Base-by-base conservation (phyloP, 1,140 invertebrate genomes). In the Caenorhabditis inopinata region DNA sequence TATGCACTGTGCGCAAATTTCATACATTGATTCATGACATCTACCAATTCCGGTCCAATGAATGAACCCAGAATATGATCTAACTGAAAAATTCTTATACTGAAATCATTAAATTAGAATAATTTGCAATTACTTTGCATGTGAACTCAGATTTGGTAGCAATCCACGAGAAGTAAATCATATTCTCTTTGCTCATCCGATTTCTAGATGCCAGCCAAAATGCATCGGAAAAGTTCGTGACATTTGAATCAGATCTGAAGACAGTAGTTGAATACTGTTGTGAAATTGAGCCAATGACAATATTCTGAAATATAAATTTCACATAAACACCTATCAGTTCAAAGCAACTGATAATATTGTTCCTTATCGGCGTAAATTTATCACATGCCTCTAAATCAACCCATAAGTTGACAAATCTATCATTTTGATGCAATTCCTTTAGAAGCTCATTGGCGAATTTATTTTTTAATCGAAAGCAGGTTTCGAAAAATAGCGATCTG, bases 301-400 rank as follows among this genome's bases (percentile, higher is more conserved):
- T 18, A 42, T 68, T 68, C 58, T 68, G 58, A 42, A 68, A 38
- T 4, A 42, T 1, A 42, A 68, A 21, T n/a, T 38, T 68, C 21
- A n/a, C 23, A 32, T 68, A 38, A 18, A 32, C 11, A 42, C 16
- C 58, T 18, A 68, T 38, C 58, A 68, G 38, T 38, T 68, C 58
- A 38, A n/a, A 5, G 58, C n/a, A 38, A 68, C 58, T 68, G 58
- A 68, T 68, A 68, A 16, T 68, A 68, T n/a, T 38, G 11, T 68
- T 68, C 38, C n/a, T 68, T 68, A 68, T 68, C 58, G 38, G 58
- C 21, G 1, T 21, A 38, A 7, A 18, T 9, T 21, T 38, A 68
- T 68, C 32, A 68, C 58, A 68, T 68, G 32, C 58, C 58, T 68
- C 58, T 68, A 68, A 68, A 42, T 68, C 58, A 21, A 68, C 58